A percentile compares a stretch with the other conserved stretches of the same genome.
Conservation (phyloP, 2,113 vertebrate genomes). For the Centrocercus urophasianus region DNA sequence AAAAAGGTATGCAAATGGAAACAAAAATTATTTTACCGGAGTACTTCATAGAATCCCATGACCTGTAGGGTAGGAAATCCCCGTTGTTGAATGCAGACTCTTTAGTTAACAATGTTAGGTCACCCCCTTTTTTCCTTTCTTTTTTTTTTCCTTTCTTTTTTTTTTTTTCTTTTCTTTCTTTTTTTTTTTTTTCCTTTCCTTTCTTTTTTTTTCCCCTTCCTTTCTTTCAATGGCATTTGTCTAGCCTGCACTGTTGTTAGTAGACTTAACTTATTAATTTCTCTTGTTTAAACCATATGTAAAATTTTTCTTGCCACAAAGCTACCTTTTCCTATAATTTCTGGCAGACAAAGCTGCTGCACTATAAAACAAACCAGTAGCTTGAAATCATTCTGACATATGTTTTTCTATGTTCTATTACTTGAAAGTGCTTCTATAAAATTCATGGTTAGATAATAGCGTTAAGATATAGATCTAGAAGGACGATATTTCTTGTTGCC, state of each 20-base stretch:
- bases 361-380: not conserved
- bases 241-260: not conserved
- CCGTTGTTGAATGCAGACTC: slow-evolving; percentile 7
- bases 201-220: too few relatives aligned
- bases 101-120: not conserved
- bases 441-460: not conserved
- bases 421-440: not conserved
- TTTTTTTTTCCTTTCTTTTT: too few relatives aligned
- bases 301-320: not conserved
- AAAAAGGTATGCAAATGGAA: slow-evolving; percentile 66
- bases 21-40: slow-evolving; percentile 47
- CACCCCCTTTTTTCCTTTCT: not conserved
- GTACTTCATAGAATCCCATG: slow-evolving; percentile 49
- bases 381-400: not conserved
- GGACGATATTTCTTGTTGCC: not conserved
- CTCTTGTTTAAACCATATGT: not conserved
- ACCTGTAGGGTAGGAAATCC: slow-evolving; percentile 39
- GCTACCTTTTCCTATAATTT: not conserved
- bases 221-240: not conserved
- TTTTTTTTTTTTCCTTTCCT: too few relatives aligned
- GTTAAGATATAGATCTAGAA: not conserved
- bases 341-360: not conserved
- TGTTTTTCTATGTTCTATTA: not conserved
- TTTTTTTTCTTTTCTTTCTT: too few relatives aligned
- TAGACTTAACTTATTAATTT: not conserved